Percentiles rank a stretch among this genome's conserved stretches.
phyloP scores from a whole-genome alignment of 2,797 vertebrate genomes.

The Dermochelys coriacea region DNA sequence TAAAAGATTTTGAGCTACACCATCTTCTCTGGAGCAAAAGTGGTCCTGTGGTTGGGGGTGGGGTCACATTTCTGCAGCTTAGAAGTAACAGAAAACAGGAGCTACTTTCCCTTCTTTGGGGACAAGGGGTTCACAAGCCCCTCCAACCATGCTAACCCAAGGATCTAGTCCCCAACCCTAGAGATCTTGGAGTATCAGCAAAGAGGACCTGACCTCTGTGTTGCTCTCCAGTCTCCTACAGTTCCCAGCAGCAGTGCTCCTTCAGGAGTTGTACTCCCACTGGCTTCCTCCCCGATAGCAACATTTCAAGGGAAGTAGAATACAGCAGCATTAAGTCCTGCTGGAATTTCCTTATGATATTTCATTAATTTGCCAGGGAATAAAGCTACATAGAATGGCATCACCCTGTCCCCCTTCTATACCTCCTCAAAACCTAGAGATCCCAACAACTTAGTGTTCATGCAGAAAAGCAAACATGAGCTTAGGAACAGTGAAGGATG shows the following conservation, averaged over 20 bases:
- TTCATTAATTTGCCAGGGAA: background rate
- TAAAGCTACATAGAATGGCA: background rate
- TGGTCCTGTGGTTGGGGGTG: background rate
- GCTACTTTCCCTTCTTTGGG: background rate
- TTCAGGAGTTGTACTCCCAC: background rate
- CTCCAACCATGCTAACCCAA: background rate
- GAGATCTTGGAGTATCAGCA: background rate
- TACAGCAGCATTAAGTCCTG: background rate
- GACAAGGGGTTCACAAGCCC: background rate
- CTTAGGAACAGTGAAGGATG: background rate
- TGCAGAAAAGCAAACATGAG: background rate
- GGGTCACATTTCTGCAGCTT: background rate
- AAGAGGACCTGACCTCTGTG: background rate
- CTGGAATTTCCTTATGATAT: background rate
- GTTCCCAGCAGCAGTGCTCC: background rate
- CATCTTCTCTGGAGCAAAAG: background rate
- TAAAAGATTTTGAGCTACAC: background rate
- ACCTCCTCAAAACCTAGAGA: background rate
- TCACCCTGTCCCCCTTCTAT: background rate
- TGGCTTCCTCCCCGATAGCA: background rate
- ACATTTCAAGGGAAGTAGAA: background rate
- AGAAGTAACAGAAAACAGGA: rapidly evolving
- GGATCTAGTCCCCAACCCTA: background rate
- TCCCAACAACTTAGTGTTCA: background rate
- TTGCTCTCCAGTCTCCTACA: background rate